These are phyloP conservation scores for Neodiprion virginianus DNA, from an alignment of 1,140 invertebrate species.

Conservation along the genomic window DNA sequence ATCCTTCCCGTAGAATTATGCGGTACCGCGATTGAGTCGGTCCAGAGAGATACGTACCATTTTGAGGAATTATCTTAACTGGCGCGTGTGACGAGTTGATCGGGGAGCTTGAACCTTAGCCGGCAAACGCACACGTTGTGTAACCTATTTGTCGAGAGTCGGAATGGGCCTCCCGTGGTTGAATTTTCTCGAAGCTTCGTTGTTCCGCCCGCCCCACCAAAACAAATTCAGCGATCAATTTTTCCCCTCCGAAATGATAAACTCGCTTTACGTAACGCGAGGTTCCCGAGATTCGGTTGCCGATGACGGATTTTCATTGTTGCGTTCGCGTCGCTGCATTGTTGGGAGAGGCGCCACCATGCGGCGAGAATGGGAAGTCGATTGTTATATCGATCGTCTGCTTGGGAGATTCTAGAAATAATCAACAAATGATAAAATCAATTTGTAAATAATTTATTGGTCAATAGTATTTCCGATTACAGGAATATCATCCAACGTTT, in stretches of 20 bases:
- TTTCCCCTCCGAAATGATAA: slow-evolving; percentile 1
- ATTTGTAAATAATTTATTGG: not conserved
- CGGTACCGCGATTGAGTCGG: too few relatives aligned
- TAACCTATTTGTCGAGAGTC: slow-evolving; percentile 31
- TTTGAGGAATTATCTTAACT: slow-evolving; percentile 5
- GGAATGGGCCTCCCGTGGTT: slow-evolving; percentile 10
- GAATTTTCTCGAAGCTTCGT: slow-evolving; percentile 45
- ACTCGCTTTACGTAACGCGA: not conserved
- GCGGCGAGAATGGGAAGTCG: not conserved
- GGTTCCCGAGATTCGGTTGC: not conserved
- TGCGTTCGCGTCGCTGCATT: not conserved
- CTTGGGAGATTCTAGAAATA: not conserved
- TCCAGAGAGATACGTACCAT: not conserved
- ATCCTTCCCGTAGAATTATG: too few relatives aligned
- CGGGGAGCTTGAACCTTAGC: slow-evolving; percentile 10
- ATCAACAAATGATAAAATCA: not conserved
- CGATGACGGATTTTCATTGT: not conserved
- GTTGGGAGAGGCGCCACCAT: not conserved
- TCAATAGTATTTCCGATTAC: too few relatives aligned
- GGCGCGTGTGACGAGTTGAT: not conserved
- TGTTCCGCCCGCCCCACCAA: slow-evolving; percentile 17
- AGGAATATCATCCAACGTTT: too few relatives aligned
- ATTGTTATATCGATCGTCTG: not conserved
- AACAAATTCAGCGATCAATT: not conserved
- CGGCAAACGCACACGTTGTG: slow-evolving; percentile 32